These are phyloP conservation scores for Enteromius anoplus DNA, from an alignment of 2,797 vertebrate genomes.

Conservation along the genomic window DNA sequence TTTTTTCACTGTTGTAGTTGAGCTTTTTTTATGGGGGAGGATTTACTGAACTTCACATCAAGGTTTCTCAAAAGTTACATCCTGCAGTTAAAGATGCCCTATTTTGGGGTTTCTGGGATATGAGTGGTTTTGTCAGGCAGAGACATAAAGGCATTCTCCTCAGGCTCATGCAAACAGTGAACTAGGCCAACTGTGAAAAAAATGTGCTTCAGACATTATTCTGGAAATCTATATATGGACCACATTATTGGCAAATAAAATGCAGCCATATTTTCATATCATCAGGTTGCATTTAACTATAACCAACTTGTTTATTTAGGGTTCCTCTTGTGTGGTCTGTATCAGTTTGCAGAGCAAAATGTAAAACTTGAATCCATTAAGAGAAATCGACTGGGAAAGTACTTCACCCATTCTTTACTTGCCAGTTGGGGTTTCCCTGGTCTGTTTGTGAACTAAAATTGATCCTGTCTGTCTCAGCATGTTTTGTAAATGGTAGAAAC, in stretches of 20 bases:
- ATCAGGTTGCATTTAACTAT: slow-evolving; percentile 40
- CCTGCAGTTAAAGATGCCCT: slow-evolving; percentile 35
- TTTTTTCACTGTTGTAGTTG: slow-evolving; percentile 23
- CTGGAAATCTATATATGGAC: slow-evolving; percentile 37
- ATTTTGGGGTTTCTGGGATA: slow-evolving; percentile 37
- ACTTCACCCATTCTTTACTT: slow-evolving; percentile 55
- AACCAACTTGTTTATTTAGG: slow-evolving; percentile 33
- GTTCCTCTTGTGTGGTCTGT: slow-evolving; percentile 71
- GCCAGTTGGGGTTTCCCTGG: slow-evolving; percentile 58
- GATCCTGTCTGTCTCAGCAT: not conserved
- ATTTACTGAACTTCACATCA: slow-evolving; percentile 33
- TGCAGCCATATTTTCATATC: slow-evolving; percentile 52
- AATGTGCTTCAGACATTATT: slow-evolving; percentile 22
- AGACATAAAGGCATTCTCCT: slow-evolving; percentile 23
- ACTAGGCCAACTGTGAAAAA: slow-evolving; percentile 40
- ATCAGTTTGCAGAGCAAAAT: slow-evolving; percentile 67
- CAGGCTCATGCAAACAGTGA: slow-evolving; percentile 11
- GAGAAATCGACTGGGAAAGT: slow-evolving; percentile 59
- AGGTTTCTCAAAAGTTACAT: slow-evolving; percentile 36
- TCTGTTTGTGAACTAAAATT: slow-evolving; percentile 35
- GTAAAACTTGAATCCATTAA: slow-evolving; percentile 54
- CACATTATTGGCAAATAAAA: slow-evolving; percentile 54
- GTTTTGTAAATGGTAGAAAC: slow-evolving; percentile 1
- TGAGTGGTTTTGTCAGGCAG: slow-evolving; percentile 42
- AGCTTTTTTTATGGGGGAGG: not conserved